Conservation (phyloP, 2,797 vertebrate genomes). For the Coregonus sp. region DNA sequence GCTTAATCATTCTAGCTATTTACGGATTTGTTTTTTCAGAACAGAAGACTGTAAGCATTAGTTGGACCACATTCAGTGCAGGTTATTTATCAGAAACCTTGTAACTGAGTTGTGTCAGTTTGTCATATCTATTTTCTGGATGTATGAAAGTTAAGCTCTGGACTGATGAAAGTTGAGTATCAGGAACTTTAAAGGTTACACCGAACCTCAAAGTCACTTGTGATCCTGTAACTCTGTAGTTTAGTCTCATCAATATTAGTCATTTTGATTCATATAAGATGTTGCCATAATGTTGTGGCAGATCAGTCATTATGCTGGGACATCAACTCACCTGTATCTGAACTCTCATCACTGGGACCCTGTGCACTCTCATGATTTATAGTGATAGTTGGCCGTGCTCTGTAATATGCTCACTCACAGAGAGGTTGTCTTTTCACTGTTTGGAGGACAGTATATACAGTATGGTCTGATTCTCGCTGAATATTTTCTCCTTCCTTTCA, state of each 20-base stretch:
- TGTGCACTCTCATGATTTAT: constrained; percentile 6
- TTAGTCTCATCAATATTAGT: not conserved
- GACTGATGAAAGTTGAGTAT: not conserved
- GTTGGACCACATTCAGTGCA: not conserved
- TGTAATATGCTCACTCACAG: not conserved
- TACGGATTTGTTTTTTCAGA: not conserved
- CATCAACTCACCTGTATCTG: constrained; percentile 5
- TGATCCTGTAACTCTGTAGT: not conserved
- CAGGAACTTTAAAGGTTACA: not conserved
- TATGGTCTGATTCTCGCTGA: not conserved
- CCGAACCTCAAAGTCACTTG: not conserved
- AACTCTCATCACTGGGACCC: not conserved
- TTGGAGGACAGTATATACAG: not conserved
- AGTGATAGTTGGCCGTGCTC: constrained; percentile 11
- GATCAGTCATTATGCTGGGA: not conserved
- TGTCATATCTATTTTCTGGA: not conserved
- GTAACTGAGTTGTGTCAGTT: not conserved
- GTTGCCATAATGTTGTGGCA: not conserved
- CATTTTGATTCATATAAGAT: not conserved
- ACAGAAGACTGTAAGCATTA: not conserved
- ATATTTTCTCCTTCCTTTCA: not conserved
- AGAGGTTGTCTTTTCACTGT: constrained; percentile 2
- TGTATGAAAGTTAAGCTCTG: not conserved
- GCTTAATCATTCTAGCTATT: not conserved
- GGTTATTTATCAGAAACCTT: not conserved